Conservation (phyloP, 2,797 vertebrate genomes). For the Adelosebastes latens region DNA sequence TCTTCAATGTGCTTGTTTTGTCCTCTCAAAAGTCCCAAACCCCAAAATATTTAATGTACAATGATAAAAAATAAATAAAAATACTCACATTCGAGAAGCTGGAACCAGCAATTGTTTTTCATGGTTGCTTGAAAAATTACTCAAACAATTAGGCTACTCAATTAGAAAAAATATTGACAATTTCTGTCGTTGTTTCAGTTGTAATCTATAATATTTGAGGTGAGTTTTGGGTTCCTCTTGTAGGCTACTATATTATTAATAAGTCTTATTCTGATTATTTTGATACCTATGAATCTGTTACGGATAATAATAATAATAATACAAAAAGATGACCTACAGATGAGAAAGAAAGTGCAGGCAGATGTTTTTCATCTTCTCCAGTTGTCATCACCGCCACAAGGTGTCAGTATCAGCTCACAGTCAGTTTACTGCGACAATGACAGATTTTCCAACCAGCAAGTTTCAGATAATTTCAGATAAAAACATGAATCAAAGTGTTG, state of each 20-base stretch:
- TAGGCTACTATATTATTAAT: no score
- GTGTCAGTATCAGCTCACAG: slow-evolving; percentile 41
- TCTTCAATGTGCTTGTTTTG: neutral
- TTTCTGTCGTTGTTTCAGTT: neutral
- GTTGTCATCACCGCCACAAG: slow-evolving; percentile 36
- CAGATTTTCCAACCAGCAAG: neutral
- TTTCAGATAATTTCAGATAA: neutral
- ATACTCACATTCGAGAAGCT: neutral
- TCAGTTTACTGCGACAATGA: neutral
- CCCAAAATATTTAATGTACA: neutral
- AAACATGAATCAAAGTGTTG: neutral
- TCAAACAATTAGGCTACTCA: neutral
- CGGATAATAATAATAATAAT: neutral
- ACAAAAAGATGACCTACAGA: neutral
- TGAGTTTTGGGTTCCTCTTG: neutral
- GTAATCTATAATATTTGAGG: neutral
- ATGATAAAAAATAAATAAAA: neutral
- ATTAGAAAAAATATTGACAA: neutral
- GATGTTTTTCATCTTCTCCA: neutral
- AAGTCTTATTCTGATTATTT: neutral
- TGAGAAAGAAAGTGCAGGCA: neutral
- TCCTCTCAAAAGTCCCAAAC: neutral
- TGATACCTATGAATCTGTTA: neutral
- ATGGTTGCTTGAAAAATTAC: neutral
- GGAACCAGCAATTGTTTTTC: neutral